Evolutionary conservation across 2,888 invertebrate genomes (phyloP), one percentile per base, ranked within the genome.

Genomic region (Epinotia bilunana): DNA sequence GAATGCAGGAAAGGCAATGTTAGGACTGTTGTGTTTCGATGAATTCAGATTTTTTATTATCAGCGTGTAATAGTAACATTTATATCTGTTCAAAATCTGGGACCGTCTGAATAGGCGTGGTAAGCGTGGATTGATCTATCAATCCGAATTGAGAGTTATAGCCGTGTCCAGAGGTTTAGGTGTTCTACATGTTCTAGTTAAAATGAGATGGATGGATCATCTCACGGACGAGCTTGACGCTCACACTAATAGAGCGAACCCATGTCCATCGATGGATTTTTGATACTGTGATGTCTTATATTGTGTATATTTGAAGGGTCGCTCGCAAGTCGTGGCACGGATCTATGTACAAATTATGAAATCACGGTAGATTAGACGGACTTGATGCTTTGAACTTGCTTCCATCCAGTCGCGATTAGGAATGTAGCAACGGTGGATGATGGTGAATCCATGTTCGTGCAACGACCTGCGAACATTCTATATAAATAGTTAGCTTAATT

Each of bases 391-490:
- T 28, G 28, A 28, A 28, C 5, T 28, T 5, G 28, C 33, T 33
- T 1, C 33, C 33, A 33, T 5, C 6, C 33, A 33, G 6, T 20
- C 20, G 20, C 33, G 6, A 33, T 33, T 7, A 7, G 33, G 33
- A 1, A 6, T 6, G 33, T 33, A 33, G 33, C 5, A 33, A 33
- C 6, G 33, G 6, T 49, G n/a, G 13, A 16, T 49, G 16, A 20
- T 20, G 20, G 49, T 16, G 49, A 49, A 33, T 33, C 33, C 49
- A 49, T 49, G 9, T 23, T 13, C 20, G 20, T 28, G 33, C 28
- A n/a, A 60, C 60, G 60, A n/a, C 60, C 33, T 60, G 60, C 13
- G 60, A 60, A 60, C 28, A 60, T 33, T 53, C 53, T 53, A 4
- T 1, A n/a, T n/a, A 53, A 5, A 53, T 6, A 7, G 33, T 33